These are phyloP conservation scores for Eremobia ochroleuca DNA, from an alignment of 2,888 invertebrate species.

Conservation along the genomic window DNA sequence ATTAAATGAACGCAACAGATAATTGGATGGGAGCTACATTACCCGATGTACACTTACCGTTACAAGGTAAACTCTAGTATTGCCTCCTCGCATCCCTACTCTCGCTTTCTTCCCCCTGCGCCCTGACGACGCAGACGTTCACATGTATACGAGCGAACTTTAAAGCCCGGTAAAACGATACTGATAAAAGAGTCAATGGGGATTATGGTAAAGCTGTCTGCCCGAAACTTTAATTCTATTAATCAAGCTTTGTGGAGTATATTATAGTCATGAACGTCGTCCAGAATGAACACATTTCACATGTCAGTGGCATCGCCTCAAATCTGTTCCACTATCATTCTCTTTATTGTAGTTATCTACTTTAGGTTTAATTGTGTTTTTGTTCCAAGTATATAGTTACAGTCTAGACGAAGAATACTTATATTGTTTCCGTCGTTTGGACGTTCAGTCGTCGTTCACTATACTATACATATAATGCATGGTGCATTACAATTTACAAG, in stretches of 20 bases:
- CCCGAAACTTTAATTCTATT: conserved; percentile 49
- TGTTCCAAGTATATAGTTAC: conserved; percentile 9
- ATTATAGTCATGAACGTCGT: conserved; percentile 24
- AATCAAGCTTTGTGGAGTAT: conserved; percentile 46
- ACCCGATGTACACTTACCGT: conserved; percentile 36
- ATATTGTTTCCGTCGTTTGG: background rate
- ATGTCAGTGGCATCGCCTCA: background rate
- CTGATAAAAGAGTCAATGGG: conserved; percentile 49
- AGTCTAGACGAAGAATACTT: background rate
- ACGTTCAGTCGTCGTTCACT: background rate
- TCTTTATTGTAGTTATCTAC: conserved; percentile 3
- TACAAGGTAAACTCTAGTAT: conserved; percentile 34
- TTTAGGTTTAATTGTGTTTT: conserved; percentile 8
- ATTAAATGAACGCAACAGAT: conserved; percentile 68
- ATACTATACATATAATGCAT: too few relatives aligned
- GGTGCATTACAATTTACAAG: background rate
- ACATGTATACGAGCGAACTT: conserved; percentile 36
- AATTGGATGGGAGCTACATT: conserved; percentile 49
- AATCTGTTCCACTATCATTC: conserved; percentile 16
- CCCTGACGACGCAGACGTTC: conserved; percentile 18
- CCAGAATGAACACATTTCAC: conserved; percentile 15
- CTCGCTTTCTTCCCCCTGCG: conserved; percentile 19
- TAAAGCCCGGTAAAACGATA: conserved; percentile 46
- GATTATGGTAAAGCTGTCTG: conserved; percentile 49
- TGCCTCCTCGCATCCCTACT: conserved; percentile 28